These are phyloP conservation scores for Barypeithes pellucidus DNA, from an alignment of 2,888 invertebrate genomes.

Conservation along the genomic window DNA sequence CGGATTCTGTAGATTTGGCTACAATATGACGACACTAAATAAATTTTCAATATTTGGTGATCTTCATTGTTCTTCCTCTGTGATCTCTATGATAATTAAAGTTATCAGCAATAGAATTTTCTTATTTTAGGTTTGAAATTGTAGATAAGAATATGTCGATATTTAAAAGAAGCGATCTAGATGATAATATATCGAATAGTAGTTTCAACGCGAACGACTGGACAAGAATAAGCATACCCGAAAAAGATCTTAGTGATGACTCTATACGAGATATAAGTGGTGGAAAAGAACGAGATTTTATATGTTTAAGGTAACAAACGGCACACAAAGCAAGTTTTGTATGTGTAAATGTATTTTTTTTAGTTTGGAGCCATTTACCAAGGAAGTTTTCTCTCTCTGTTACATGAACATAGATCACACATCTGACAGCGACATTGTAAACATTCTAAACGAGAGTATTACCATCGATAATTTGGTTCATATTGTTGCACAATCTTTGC, in stretches of 20 bases:
- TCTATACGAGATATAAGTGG: slow-evolving; percentile 16
- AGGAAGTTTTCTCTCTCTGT: slow-evolving; percentile 73
- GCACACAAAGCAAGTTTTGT: background rate
- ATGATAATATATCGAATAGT: slow-evolving; percentile 66
- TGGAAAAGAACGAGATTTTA: slow-evolving; percentile 41
- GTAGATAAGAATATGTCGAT: slow-evolving; percentile 66
- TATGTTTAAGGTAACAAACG: slow-evolving; percentile 37
- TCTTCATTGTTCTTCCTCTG: too few relatives aligned
- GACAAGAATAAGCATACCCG: slow-evolving; percentile 67
- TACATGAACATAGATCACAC: slow-evolving; percentile 68
- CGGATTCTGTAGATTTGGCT: too few relatives aligned
- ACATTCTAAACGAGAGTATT: slow-evolving; percentile 66
- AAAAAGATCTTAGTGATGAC: slow-evolving; percentile 44
- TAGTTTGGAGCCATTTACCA: slow-evolving; percentile 75
- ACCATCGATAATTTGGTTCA: slow-evolving; percentile 70
- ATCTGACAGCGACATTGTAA: slow-evolving; percentile 66
- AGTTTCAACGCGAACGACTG: slow-evolving; percentile 68
- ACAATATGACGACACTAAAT: too few relatives aligned
- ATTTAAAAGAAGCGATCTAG: slow-evolving; percentile 61
- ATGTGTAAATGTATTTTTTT: slow-evolving; percentile 51
- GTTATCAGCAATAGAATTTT: too few relatives aligned
- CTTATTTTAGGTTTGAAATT: slow-evolving; percentile 75
- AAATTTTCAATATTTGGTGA: too few relatives aligned
- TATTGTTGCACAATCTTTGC: slow-evolving; percentile 74
- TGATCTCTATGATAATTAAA: too few relatives aligned